These are phyloP conservation scores for Stictonetta naevosa DNA, from an alignment of 2,113 vertebrate genomes.

Conservation along the genomic window DNA sequence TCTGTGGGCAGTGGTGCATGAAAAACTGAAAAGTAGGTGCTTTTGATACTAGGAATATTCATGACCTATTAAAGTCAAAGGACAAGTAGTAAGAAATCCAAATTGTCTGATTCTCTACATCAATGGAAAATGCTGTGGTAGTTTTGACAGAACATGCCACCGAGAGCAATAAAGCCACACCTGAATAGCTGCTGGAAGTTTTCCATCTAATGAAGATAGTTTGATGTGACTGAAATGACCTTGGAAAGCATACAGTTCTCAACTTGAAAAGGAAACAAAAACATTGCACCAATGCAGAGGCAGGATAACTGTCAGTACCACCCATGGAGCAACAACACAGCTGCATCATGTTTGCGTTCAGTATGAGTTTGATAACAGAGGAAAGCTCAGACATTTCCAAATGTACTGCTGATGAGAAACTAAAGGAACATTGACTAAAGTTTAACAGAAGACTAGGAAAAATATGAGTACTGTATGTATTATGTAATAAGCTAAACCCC, in stretches of 20 bases:
- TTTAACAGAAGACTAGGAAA: not conserved
- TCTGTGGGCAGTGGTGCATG: not conserved
- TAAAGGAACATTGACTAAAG: not conserved
- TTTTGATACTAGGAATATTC: not conserved
- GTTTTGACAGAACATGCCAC: not conserved
- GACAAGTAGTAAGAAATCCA: not conserved
- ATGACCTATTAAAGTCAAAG: not conserved
- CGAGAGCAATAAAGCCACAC: not conserved
- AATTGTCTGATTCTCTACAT: not conserved
- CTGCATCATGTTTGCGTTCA: not conserved
- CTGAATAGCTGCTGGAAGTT: not conserved
- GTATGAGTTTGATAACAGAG: not conserved
- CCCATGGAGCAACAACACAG: slow-evolving; percentile 18
- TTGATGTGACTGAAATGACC: not conserved
- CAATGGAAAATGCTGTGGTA: not conserved
- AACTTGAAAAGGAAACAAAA: slow-evolving; percentile 3
- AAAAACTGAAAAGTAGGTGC: not conserved
- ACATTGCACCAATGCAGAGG: not conserved
- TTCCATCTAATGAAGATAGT: not conserved
- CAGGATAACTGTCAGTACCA: not conserved
- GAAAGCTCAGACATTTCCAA: not conserved
- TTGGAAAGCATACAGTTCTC: not conserved
- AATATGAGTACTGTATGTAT: not conserved
- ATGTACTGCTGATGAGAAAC: not conserved
- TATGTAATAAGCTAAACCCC: not conserved